Base-by-base conservation (phyloP, 2,888 invertebrate species). In the Timandra comae region DNA sequence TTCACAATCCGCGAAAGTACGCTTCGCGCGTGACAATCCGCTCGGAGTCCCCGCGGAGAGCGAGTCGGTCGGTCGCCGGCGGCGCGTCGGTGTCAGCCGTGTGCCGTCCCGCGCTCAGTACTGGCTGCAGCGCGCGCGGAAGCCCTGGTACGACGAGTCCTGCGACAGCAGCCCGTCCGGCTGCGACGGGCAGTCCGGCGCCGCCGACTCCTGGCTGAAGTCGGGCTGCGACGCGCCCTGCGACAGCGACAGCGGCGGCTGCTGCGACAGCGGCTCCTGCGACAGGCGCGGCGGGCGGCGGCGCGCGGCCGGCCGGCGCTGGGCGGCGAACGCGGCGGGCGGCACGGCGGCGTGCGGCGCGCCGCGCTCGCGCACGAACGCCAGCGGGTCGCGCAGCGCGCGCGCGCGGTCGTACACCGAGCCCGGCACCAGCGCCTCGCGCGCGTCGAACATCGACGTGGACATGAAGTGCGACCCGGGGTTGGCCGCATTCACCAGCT, bases 391-490 rank as follows among this genome's bases (percentile, higher is more conserved):
- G 48, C 94, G 91, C 92, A 94, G 42, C 88, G 92, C 57, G 88
- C 89, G 58, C 88, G 91, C 92, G 36, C 96, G 90, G 74, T 97
- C 97, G 77, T 98, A 98, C 19, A 96, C 91, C 8, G 96, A 96
- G 12, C 97, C 97, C 0, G 97, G 97, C 32, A 97, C 94, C 76
- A 98, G 89, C 3, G 96, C 97, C 75, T 98, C 98, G 49, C 98
- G 89, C 8, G 98, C 98, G 79, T 98, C 97, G 75, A 96, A 98
- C 91, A 97, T 97, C 13, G 96, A 94, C 12, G 95, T 97, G 33
- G 95, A 95, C 98, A 99, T 98, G 71, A 98, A 99, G 65, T 98
- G 97, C 0, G 97, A 94, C 0, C 97, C 97, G 1, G 98, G 98
- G 76, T 98, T 99, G 35, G 95, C 90, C 0, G 95, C 91, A 72